Base-by-base conservation (phyloP, 2,113 vertebrate genomes). In the Monopterus albus region DNA sequence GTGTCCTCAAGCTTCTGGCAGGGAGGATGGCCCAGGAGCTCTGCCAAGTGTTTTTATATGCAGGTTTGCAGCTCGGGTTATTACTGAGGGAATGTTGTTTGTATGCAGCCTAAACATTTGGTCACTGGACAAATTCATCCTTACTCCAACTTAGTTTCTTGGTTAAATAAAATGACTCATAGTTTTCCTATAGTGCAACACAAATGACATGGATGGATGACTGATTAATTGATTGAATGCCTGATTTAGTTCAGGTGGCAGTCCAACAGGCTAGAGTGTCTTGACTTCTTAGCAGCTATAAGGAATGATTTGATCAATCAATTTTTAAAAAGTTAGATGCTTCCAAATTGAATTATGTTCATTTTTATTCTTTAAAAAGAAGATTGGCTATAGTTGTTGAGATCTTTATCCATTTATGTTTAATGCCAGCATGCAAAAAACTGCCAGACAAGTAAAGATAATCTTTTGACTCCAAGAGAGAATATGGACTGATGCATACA, bases 11-110 rank as follows among this genome's bases (percentile, higher is more conserved):
- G 70, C 71, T 63, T 68, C 67, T 86, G 84, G 76, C 79, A 67
- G 67, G 14, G 13, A 60, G 36, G 57, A n/a, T 2, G 33, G 45
- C 45, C 58, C 59, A 73, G 73, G 59, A 78, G 42, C 21, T 38
- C n/a, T 31, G 76, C 84, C 84, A 86, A 74, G 47, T 67, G 63
- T 72, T 75, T 81, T 83, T 71, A 61, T 75, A 33, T 58, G 58
- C 75, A 77, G 71, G 63, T 86, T 79, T 74, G 58, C 51, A 25
- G 70, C 51, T 66, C 20, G 63, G 67, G 78, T 73, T 66, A 78
- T 72, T 52, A 29, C 35, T 51, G 47, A 40, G 28, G 31, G 23
- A 50, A 26, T 47, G 35, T 72, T n/a, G 52, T 62, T 50, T 84
- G 51, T 28, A 55, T 36, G 46, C 62, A 56, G 20, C 50, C 39